Conservation (phyloP, 2,113 vertebrate genomes). For the Engraulis encrasicolus region DNA sequence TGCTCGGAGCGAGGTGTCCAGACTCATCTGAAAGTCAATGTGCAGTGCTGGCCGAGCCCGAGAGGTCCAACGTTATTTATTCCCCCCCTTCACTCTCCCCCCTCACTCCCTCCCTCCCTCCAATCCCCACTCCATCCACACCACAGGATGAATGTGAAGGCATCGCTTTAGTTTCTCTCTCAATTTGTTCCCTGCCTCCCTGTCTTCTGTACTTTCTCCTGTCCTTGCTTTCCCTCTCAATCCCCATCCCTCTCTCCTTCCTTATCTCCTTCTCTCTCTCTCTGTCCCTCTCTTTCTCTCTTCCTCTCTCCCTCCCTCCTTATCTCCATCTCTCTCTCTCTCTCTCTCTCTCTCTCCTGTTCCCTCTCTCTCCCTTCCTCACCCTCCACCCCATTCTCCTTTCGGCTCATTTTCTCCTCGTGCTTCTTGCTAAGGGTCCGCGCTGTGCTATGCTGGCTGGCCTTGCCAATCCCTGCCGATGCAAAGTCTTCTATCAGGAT, state of each 20-base stretch:
- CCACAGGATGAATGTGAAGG: background rate
- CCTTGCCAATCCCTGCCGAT: conserved; percentile 41
- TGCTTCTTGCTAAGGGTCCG: background rate
- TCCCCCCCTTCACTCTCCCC: background rate
- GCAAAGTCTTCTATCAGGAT: conserved; percentile 41
- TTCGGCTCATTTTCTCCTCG: background rate
- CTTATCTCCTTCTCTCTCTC: background rate
- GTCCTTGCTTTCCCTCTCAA: background rate
- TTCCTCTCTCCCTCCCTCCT: background rate
- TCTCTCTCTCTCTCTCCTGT: background rate
- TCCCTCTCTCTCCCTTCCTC: too few relatives aligned
- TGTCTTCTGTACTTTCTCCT: background rate
- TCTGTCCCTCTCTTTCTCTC: background rate
- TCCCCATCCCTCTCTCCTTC: background rate
- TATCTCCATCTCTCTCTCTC: background rate
- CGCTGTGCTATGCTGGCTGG: too few relatives aligned
- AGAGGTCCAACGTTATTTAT: background rate
- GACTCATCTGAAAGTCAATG: background rate
- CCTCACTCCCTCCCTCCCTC: too few relatives aligned
- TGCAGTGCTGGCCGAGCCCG: background rate
- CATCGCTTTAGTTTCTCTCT: background rate
- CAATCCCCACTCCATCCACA: background rate
- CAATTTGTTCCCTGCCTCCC: background rate
- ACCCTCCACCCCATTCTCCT: background rate
- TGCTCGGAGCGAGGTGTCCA: background rate